Conservation (phyloP, 1,140 invertebrate genomes). For the Sarcophaga bullata region DNA sequence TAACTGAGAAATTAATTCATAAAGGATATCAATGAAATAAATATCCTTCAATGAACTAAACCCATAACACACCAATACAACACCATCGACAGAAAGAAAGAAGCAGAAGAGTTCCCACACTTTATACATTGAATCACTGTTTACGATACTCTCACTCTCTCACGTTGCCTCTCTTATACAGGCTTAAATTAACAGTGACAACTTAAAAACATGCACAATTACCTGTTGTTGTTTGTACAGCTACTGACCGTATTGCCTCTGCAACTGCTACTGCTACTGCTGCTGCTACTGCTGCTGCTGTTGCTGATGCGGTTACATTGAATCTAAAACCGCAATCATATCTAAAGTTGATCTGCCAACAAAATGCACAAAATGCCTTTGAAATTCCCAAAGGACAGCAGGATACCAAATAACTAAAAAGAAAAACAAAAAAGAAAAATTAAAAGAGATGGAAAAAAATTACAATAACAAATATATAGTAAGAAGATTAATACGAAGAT, state of each 20-base stretch:
- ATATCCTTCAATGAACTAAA: conserved; percentile 15
- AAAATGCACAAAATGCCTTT: not conserved
- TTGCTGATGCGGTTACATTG: not conserved
- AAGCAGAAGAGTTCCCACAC: conserved; percentile 39
- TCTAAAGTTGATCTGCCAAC: not conserved
- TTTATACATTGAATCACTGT: not conserved
- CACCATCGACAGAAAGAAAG: not conserved
- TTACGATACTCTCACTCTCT: too few species aligned
- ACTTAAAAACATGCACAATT: not conserved
- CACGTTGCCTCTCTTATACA: too few species aligned
- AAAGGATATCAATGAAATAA: conserved; percentile 30
- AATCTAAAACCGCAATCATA: not conserved
- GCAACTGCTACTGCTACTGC: too few species aligned
- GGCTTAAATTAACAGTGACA: too few species aligned
- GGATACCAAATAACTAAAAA: conserved; percentile 17
- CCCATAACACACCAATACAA: not conserved
- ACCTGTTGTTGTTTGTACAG: conserved; percentile 31
- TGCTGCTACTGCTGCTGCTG: not conserved
- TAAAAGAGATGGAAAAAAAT: not conserved
- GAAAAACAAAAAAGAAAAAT: too few species aligned
- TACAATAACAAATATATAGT: too few species aligned
- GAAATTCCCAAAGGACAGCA: conserved; percentile 41
- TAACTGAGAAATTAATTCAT: conserved; percentile 19
- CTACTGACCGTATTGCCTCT: too few species aligned
- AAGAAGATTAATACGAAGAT: not conserved